Evolutionary conservation across 2,797 vertebrate species (phyloP), one percentile per base, ranked within the genome.

Genomic region (Aphelocoma californica): DNA sequence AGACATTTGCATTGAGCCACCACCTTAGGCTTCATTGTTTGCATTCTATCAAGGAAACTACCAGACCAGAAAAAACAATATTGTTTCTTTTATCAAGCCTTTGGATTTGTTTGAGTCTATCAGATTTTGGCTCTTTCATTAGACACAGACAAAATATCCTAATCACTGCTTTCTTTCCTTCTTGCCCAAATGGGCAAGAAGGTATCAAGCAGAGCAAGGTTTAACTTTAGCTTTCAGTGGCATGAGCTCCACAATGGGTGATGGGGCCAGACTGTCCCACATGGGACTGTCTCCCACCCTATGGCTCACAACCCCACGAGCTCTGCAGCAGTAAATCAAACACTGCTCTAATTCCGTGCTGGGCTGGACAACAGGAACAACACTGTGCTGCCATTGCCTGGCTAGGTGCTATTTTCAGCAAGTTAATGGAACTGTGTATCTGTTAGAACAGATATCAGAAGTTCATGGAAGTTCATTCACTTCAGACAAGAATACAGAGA

Each of bases 21-120:
- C 38, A 65, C 78, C 54, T 82, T 50, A 57, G 53, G 15, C 53
- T 42, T 88, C 31, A 1, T 4, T 82, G 13, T 66, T 90, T 74
- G 24, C 53, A 62, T 72, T 91, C 44, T 78, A 80, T 48, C 58
- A 60, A 51, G 89, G 65, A 87, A 95, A 77, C 45, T 50, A 56
- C 38, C 2, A 2, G 58, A 62, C 58, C 28, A 69, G 73, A 64
- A 66, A 57, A 61, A 51, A 8, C 12, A 57, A 19, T 12, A 5
- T 2, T 53, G 4, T 29, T 53, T 70, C 48, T 73, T 50, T 32
- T 79, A 53, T 86, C 64, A 87, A 45, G 53, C 28, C 54, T 84
- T 92, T 29, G 5, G 8, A 47, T 84, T 67, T 58, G 38, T 82
- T 71, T 36, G 54, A 72, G 32, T 47, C 70, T 10, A 45, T 44